Conservation (phyloP, 2,888 invertebrate genomes). For the Lumbricus terrestris region DNA sequence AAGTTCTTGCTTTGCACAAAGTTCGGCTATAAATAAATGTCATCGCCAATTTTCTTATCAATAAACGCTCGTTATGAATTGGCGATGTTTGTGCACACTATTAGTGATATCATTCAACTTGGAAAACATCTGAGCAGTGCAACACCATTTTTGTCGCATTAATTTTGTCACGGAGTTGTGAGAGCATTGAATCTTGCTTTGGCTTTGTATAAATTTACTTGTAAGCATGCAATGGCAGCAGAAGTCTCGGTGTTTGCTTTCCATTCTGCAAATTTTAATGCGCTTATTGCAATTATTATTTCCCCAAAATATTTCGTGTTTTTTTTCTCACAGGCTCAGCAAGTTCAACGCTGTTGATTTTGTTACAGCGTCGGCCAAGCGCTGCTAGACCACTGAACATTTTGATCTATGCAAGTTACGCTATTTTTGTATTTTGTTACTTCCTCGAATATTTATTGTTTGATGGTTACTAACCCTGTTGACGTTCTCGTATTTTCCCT, state of each 20-base stretch:
- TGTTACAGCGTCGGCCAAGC: background rate
- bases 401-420: background rate
- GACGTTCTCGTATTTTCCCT: background rate
- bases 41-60: background rate
- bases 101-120: background rate
- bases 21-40: background rate
- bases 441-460: background rate
- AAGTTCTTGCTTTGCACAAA: background rate
- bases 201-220: background rate
- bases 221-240: background rate
- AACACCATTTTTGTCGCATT: background rate
- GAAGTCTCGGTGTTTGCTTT: background rate
- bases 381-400: background rate
- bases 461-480: background rate
- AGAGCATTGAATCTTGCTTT: background rate
- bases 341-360: background rate
- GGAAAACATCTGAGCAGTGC: background rate
- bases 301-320: background rate
- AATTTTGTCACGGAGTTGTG: background rate
- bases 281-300: background rate
- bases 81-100: background rate
- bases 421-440: slow-evolving; percentile 11
- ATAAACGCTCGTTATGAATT: background rate
- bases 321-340: background rate
- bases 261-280: background rate